Conservation (phyloP, 2,888 invertebrate species). For the Salticus scenicus region DNA sequence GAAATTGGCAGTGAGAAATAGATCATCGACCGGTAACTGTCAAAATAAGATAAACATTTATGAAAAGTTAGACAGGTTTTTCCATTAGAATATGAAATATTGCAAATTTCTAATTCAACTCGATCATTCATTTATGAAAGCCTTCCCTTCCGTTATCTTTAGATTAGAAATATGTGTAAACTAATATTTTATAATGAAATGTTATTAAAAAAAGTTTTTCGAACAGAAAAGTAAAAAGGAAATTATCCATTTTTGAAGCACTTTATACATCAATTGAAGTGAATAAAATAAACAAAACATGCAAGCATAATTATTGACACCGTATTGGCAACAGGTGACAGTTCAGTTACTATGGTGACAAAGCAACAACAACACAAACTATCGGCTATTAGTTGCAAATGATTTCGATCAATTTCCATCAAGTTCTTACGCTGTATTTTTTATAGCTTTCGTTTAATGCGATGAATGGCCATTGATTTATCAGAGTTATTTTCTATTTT, state of each 20-base stretch:
- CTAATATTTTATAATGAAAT: slow-evolving; percentile 1
- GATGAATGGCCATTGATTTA: slow-evolving; percentile 59
- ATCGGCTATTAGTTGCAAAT: slow-evolving; percentile 34
- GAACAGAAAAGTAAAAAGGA: too few species aligned
- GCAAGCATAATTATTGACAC: slow-evolving; percentile 35
- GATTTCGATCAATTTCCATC: slow-evolving; percentile 56
- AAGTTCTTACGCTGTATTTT: slow-evolving; percentile 27
- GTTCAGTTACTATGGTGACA: slow-evolving; percentile 42
- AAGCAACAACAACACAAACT: slow-evolving; percentile 44
- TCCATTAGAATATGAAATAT: background rate
- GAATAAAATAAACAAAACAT: slow-evolving; percentile 2
- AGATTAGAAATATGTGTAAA: background rate
- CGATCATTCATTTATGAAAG: background rate
- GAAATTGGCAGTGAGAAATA: background rate
- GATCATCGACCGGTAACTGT: background rate
- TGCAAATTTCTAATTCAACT: background rate
- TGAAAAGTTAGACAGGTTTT: background rate
- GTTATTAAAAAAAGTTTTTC: background rate
- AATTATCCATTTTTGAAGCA: background rate
- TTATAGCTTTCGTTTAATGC: slow-evolving; percentile 10
- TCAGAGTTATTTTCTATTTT: background rate
- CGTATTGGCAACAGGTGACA: slow-evolving; percentile 61
- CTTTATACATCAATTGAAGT: slow-evolving; percentile 4
- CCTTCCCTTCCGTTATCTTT: background rate
- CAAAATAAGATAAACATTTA: background rate